Evolutionary conservation across 2,797 vertebrate species (phyloP).

Genomic region (Notoglanidium macrostoma): DNA sequence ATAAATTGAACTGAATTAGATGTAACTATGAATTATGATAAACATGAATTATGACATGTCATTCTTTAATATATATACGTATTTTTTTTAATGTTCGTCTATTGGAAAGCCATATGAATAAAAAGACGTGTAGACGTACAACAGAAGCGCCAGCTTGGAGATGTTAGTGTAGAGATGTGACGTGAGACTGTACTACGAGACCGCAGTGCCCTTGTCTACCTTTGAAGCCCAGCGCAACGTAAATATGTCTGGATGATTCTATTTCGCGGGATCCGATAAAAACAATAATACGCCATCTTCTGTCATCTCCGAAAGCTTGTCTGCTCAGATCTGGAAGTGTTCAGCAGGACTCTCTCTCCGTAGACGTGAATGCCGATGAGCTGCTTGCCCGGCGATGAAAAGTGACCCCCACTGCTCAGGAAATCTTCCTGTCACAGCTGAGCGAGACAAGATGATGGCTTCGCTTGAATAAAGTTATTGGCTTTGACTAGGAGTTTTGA

Average conservation of each 20-base stretch:
- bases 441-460: conserved; percentile 43
- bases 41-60: no score
- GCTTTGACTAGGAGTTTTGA: conserved; percentile 39
- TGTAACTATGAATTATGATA: no score
- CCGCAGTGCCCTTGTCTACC: conserved; percentile 25
- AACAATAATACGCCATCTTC: conserved; percentile 22
- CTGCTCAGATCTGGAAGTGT: conserved; percentile 26
- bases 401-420: conserved; percentile 48
- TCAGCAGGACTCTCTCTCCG: background rate
- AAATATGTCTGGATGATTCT: conserved; percentile 29
- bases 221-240: background rate
- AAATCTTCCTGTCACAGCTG: conserved; percentile 46
- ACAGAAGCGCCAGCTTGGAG: background rate
- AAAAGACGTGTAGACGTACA: background rate
- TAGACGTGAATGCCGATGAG: conserved; percentile 48
- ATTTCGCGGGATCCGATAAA: conserved; percentile 27
- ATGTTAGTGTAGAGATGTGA: background rate
- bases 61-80: no score
- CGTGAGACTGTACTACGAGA: background rate
- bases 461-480: conserved; percentile 50
- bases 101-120: background rate
- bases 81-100: background rate
- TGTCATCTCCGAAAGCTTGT: background rate
- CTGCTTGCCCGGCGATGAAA: conserved; percentile 30
- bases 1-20: no score